Conservation (phyloP, 2,797 vertebrate species). For the Valencia hispanica region DNA sequence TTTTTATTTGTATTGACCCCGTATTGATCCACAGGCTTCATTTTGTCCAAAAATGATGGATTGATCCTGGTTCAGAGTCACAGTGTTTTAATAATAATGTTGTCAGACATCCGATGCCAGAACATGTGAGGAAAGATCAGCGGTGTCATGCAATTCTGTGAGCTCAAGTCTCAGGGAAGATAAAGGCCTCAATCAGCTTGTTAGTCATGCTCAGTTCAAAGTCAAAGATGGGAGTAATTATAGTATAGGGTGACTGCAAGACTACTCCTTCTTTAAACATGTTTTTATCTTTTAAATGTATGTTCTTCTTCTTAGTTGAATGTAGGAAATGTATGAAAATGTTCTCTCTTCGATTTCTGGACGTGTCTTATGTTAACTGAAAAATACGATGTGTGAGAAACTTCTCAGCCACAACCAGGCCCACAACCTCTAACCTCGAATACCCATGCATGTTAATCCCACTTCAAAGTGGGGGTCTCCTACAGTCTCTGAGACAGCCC, state of each 20-base stretch:
- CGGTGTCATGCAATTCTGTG: constrained; percentile 40
- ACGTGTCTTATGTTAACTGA: neutral
- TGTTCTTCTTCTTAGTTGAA: neutral
- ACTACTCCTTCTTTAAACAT: constrained; percentile 23
- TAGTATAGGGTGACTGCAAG: constrained; percentile 7
- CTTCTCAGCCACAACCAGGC: constrained; percentile 8
- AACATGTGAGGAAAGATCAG: constrained; percentile 57
- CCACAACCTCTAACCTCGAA: constrained; percentile 32
- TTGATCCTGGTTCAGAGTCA: constrained; percentile 32
- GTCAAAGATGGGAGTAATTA: constrained; percentile 53
- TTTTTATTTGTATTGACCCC: constrained; percentile 36
- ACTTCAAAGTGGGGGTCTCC: constrained; percentile 67
- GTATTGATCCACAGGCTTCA: constrained; percentile 44
- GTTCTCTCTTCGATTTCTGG: neutral
- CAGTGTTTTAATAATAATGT: constrained; percentile 65
- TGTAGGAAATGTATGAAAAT: neutral
- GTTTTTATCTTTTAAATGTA: constrained; percentile 20
- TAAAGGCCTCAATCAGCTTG: constrained; percentile 35
- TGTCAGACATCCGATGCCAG: constrained; percentile 70
- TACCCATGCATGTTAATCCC: constrained; percentile 59
- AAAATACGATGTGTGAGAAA: constrained; percentile 2
- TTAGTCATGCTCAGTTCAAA: constrained; percentile 68
- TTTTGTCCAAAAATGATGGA: constrained; percentile 58
- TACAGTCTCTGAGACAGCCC: constrained; percentile 31
- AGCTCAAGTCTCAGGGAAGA: constrained; percentile 61